Percentiles rank a stretch among this genome's conserved stretches.
These are phyloP conservation scores for Galeopterus variegatus DNA, from an alignment of 2,113 vertebrate genomes.

Conservation along the genomic window DNA sequence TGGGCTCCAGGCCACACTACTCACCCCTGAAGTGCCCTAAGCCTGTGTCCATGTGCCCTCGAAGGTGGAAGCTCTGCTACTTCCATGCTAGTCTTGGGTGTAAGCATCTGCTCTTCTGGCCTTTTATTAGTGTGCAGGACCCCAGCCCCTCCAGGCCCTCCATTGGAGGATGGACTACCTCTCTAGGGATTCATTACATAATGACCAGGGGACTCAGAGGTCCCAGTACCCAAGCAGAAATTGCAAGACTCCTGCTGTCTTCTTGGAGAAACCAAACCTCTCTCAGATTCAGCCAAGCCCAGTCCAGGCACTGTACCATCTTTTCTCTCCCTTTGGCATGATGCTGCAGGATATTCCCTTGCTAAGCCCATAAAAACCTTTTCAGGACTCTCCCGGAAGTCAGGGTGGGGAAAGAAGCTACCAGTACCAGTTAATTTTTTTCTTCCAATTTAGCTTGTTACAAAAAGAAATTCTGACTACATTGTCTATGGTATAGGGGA, in stretches of 20 bases:
- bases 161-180: neutral
- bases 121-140: neutral
- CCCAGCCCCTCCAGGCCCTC: neutral
- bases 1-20: accelerated
- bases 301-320: neutral
- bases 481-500: neutral
- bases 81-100: neutral
- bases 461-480: neutral
- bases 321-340: neutral
- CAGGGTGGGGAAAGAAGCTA: neutral
- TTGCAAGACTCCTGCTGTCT: neutral
- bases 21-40: neutral
- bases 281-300: neutral
- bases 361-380: neutral
- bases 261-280: neutral
- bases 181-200: neutral
- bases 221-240: neutral
- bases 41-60: too few species aligned
- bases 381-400: neutral
- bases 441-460: neutral
- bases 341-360: neutral
- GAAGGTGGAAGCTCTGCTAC: neutral
- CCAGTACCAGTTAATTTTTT: neutral
- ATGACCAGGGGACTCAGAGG: neutral
- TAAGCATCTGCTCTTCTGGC: neutral